Percentiles rank a stretch among this genome's conserved stretches.
Evolutionary conservation across 2,888 invertebrate species (phyloP).

Genomic region (Eutolmus rufibarbis): DNA sequence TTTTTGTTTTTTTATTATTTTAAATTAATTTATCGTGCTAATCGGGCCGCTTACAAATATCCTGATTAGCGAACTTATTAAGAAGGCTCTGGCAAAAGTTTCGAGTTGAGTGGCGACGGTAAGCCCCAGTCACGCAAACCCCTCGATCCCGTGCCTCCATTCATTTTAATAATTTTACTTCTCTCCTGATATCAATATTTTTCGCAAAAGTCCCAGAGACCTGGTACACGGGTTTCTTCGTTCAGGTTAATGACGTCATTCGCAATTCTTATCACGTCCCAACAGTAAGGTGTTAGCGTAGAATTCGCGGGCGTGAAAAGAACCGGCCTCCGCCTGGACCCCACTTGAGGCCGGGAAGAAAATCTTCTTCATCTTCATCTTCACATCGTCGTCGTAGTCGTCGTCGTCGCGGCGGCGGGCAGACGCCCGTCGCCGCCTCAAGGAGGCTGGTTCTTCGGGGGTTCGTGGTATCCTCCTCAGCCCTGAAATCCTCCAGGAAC

Average conservation of each 20-base stretch:
- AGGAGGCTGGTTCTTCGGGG: background rate
- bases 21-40: constrained; percentile 42
- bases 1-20: background rate
- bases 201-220: constrained; percentile 8
- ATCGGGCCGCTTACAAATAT: constrained; percentile 37
- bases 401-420: background rate
- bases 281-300: constrained; percentile 42
- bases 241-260: constrained; percentile 43
- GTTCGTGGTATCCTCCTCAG: background rate
- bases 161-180: constrained; percentile 45
- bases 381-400: background rate
- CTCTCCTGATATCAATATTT: constrained; percentile 45
- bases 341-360: background rate
- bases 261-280: constrained; percentile 43
- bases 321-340: background rate
- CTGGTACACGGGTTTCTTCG: background rate
- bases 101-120: background rate
- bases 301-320: constrained; percentile 2
- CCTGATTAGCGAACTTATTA: constrained; percentile 37
- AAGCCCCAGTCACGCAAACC: constrained; percentile 29
- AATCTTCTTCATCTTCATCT: constrained; percentile 13
- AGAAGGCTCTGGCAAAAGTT: background rate
- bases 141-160: constrained; percentile 30
- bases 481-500: background rate
- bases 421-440: background rate